Base-by-base conservation (phyloP, 2,113 vertebrate genomes). In the Psittacula cyanocephala region DNA sequence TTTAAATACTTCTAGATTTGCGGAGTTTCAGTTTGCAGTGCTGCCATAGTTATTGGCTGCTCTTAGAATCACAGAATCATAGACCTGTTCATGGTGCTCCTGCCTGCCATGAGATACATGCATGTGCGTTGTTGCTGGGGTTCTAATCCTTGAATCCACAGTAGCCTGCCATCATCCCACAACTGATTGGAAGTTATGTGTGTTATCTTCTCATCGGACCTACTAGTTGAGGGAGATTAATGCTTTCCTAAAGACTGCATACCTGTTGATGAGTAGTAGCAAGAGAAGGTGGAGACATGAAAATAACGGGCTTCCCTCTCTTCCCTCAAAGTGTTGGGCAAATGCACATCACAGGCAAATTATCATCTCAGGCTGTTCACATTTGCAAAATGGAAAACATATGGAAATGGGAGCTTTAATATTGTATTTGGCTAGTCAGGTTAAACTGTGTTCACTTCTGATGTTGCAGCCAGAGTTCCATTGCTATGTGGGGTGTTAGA, bases 401-500 rank as follows among this genome's bases (percentile, higher is more conserved):
- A 88, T 83, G 92, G 90, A 96, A 95, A 92, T 92, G 10, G 35
- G 37, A 94, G 28, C 71, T 83, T 85, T 80, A 80, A 86, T 74
- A 67, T 46, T 28, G 37, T 5, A 4, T 57, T 50, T 91, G 49
- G 43, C 67, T 19, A 43, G 88, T 78, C n/a, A 81, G 29, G 46
- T 91, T 90, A 24, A 68, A 22, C 76, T 53, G 53, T 88, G 53
- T 88, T 83, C 39, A 22, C 72, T 75, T 78, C 43, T 90, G 6
- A 50, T 71, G 43, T 84, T 78, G 24, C 25, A 59, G 41, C 27
- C 2, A 2, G 1, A 24, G 53, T 12, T 77, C 20, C 25, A 3
- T 47, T 78, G 35, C 43, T 28, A 0, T 31, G 11, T 79, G 0
- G 1, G 27, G 25, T 59, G 37, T 86, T 69, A 91, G 47, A 44